These are phyloP conservation scores for Drosophila rhopaloa DNA, from an alignment of 1,140 invertebrate species.

Conservation along the genomic window DNA sequence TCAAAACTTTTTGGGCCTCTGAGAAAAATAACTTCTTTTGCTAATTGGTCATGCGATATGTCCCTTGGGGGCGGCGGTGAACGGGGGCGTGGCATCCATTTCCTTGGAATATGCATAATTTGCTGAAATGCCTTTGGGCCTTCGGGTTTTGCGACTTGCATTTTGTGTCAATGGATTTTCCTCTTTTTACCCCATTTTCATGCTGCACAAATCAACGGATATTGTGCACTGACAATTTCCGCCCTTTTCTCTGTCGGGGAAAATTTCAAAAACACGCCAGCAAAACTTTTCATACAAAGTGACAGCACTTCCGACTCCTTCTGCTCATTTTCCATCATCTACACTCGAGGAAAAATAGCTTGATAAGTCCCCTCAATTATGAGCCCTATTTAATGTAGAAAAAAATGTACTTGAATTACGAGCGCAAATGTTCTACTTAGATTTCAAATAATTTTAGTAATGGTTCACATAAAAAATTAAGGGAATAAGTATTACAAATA, in stretches of 20 bases:
- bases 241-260: conserved; percentile 36
- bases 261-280: conserved; percentile 50
- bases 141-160: conserved; percentile 38
- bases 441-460: too few relatives aligned
- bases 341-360: conserved; percentile 12
- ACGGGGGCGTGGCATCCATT: conserved; percentile 3
- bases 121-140: conserved; percentile 22
- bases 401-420: too few relatives aligned
- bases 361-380: too few relatives aligned
- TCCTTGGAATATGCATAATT: conserved; percentile 44
- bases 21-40: conserved; percentile 27
- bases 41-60: conserved; percentile 76
- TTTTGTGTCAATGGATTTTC: conserved; percentile 68
- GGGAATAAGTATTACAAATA: too few relatives aligned
- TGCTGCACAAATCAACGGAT: conserved; percentile 80
- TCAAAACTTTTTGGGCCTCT: conserved; percentile 1
- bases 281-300: conserved; percentile 49
- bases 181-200: conserved; percentile 56
- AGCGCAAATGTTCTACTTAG: too few relatives aligned
- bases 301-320: conserved; percentile 44
- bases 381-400: too few relatives aligned
- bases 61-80: background rate
- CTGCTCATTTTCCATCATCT: conserved; percentile 28
- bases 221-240: conserved; percentile 81
- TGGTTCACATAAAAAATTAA: too few relatives aligned